A percentile compares a stretch with the other conserved stretches of the same genome.
Evolutionary conservation across 2,113 vertebrate species (phyloP).

Genomic region (Scartelaos histophorus): DNA sequence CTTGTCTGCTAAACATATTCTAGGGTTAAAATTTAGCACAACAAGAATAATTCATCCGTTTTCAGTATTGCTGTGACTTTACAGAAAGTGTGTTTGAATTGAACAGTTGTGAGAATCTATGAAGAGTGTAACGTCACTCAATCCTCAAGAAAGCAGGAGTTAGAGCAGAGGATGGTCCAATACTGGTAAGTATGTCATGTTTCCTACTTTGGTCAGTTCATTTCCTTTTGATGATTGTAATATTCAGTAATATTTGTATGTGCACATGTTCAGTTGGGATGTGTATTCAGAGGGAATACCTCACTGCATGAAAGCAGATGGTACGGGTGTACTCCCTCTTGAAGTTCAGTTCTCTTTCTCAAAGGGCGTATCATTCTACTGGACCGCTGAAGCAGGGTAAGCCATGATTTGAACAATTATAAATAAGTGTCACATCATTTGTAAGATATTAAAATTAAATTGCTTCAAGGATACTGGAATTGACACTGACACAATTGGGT

Average conservation of each 20-base stretch:
- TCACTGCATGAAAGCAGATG: slow-evolving; percentile 24
- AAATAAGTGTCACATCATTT: no score
- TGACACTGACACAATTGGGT: no score
- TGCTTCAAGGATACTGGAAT: no score
- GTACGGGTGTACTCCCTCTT: slow-evolving; percentile 32
- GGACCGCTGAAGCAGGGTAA: slow-evolving; percentile 34
- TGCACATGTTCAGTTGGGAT: slow-evolving; percentile 53
- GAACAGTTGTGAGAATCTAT: slow-evolving; percentile 43
- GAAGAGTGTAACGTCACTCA: slow-evolving; percentile 26
- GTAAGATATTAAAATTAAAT: no score
- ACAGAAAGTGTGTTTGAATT: not conserved
- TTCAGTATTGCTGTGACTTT: not conserved
- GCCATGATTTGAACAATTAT: not conserved
- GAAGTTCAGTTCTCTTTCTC: slow-evolving; percentile 63
- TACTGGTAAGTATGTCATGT: not conserved
- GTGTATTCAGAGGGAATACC: slow-evolving; percentile 45
- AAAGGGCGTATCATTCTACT: slow-evolving; percentile 41
- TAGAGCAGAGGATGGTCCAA: slow-evolving; percentile 15
- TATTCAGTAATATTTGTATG: not conserved
- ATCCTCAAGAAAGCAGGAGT: slow-evolving; percentile 25
- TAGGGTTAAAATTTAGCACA: not conserved
- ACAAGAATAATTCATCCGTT: no score
- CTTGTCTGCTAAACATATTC: no score
- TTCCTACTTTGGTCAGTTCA: not conserved
- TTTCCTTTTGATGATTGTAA: not conserved